Evolutionary conservation across 2,113 vertebrate species (phyloP).

Genomic region (Plecotus auritus): DNA sequence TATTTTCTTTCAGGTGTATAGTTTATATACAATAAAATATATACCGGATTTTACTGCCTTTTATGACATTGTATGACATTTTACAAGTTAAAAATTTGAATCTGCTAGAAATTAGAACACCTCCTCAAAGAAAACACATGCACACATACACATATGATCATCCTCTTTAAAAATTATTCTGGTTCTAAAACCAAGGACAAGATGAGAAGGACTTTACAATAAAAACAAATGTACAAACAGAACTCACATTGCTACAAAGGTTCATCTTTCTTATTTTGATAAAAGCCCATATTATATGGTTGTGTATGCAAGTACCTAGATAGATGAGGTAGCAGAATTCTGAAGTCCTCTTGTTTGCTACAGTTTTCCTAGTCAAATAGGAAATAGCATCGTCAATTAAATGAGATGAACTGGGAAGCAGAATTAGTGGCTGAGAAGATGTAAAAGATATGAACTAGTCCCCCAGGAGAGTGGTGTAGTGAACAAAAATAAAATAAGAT

Average conservation of each 20-base stretch:
- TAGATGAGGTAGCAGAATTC: not conserved
- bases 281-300: not conserved
- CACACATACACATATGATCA: not conserved
- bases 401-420: not conserved
- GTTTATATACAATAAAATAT: not conserved
- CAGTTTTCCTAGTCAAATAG: not conserved
- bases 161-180: not conserved
- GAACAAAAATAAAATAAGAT: not conserved
- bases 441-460: not conserved
- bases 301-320: no score
- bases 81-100: not conserved
- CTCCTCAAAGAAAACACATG: not conserved
- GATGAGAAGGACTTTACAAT: not conserved
- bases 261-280: not conserved
- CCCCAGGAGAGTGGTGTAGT: not conserved
- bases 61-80: not conserved
- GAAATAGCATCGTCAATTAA: not conserved
- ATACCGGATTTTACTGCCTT: not conserved
- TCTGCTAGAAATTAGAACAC: not conserved
- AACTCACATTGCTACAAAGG: not conserved
- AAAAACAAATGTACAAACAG: not conserved
- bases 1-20: not conserved
- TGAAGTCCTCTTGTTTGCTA: not conserved
- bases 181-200: not conserved
- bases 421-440: not conserved